Base-by-base conservation (phyloP, 1,140 invertebrate genomes). In the Heliconius himera region DNA sequence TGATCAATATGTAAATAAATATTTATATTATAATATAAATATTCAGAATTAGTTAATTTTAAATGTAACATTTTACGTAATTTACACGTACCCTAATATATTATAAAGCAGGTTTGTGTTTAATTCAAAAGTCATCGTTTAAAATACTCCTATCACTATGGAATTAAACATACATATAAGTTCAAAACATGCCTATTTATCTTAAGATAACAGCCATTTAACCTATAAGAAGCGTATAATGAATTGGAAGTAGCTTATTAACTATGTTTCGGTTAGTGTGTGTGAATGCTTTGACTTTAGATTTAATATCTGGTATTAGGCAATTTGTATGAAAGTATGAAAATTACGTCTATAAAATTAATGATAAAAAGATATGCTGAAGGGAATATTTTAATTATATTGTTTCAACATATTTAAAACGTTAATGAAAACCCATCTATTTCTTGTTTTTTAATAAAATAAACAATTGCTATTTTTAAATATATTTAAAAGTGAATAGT, bases 151-250 rank as follows among this genome's bases (percentile, higher is more conserved):
- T 22, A 66, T 29, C 9, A 66, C 26, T 66, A 16, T 66, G 4
- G 60, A 66, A 66, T 66, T 66, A 66, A 66, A 66, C 26, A 66
- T 29, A 66, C 60, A 29, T 66, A 29, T 29, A 22, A 66, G 22
- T 29, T 66, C 60, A 29, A 29, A 29, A 66, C 60, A 66, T 66
- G 22, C 60, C 60, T 18, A 66, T 66, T 29, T 66, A 66, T 66
- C 26, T 29, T 66, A 2, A 29, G 11, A 66, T 66, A 66, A 66
- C 60, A 29, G 26, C 60, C 26, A 66, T 13, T 66, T 29, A 66
- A 66, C 60, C 60, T 66, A 29, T 66, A 66, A 66, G 60, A 66
- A 66, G 26, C 26, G 26, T 66, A 66, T 66, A 66, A 66, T 66
- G 60, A 66, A 66, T 66, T 66, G 60, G 4, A 66, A 66, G 26